phyloP scores from a whole-genome alignment of 2,888 invertebrate genomes.

The Cheilosia pagana region DNA sequence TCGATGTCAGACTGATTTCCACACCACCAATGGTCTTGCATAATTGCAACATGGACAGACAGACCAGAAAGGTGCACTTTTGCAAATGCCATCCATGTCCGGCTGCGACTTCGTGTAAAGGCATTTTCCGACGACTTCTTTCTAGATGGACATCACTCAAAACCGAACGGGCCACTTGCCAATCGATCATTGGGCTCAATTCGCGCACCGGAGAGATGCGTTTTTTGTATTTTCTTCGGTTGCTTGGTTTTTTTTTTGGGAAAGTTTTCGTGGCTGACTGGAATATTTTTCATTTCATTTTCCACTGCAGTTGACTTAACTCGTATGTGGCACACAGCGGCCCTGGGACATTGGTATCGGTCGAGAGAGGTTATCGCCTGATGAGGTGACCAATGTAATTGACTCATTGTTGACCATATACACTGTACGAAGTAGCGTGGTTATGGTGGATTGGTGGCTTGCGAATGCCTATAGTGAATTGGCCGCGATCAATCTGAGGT shows the following conservation, averaged over 20 bases:
- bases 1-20: conserved; percentile 55
- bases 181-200: conserved; percentile 66
- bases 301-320: background rate
- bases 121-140: conserved; percentile 34
- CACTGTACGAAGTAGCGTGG: conserved; percentile 18
- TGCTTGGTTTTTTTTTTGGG: conserved; percentile 32
- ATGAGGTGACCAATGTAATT: conserved; percentile 52
- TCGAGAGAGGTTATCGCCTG: conserved; percentile 48
- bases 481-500: conserved; percentile 53
- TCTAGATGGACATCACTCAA: conserved; percentile 44
- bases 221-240: conserved; percentile 1
- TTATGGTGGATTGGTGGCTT: background rate
- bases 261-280: conserved; percentile 54
- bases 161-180: conserved; percentile 51
- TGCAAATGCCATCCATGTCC: conserved; percentile 59
- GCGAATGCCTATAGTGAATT: conserved; percentile 3
- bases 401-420: conserved; percentile 46
- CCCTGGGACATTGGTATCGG: conserved; percentile 14
- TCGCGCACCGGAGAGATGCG: conserved; percentile 32
- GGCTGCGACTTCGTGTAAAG: conserved; percentile 36
- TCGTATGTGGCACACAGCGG: conserved; percentile 54
- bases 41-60: conserved; percentile 44
- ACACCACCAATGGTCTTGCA: conserved; percentile 55
- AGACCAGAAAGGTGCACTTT: conserved; percentile 30
- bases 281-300: conserved; percentile 43